Base-by-base conservation (phyloP, 2,888 invertebrate species). In the Nyleta sp. region DNA sequence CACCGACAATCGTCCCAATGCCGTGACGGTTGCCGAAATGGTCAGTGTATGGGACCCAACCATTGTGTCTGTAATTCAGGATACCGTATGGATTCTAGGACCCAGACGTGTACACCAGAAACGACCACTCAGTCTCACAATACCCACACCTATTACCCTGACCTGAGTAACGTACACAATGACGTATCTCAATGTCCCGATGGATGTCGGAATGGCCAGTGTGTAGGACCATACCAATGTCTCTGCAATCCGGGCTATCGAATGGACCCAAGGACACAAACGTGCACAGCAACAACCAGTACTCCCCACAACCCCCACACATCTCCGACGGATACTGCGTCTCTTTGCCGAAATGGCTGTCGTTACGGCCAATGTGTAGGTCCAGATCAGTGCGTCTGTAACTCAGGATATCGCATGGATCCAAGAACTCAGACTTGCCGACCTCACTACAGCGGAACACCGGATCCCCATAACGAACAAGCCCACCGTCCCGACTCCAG, bases 41-140 rank as follows among this genome's bases (percentile, higher is more conserved):
- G n/a, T n/a, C n/a, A 89, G 88, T 91, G 90, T 68, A 80, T 89
- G 1, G 87, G 86, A 0, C 89, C 87, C 0, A 78, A 81, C 3
- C 74, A 91, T 24, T 94, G 94, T 84, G 89, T 89, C 2, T 94
- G 94, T 82, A 88, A 91, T 80, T n/a, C n/a, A n/a, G n/a, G n/a
- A n/a, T n/a, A n/a, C n/a, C n/a, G n/a, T n/a, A n/a, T n/a, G n/a
- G n/a, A 77, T 38, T 38, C 50, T 8, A 53, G 60, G 46, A 73
- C 67, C 1, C 59, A 91, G 91, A 92, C 81, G 82, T 83, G 1
- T 88, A 82, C 82, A 0, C 88, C 89, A 59, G 91, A 38, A 91
- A 83, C 82, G 0, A 88, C 89, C 57, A 91, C 91, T 59, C 71
- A 82, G 0, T 72, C 53, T 1, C 86, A 87, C 55, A 59, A 60